Conservation (phyloP, 2,888 invertebrate species). For the Phortica magna region DNA sequence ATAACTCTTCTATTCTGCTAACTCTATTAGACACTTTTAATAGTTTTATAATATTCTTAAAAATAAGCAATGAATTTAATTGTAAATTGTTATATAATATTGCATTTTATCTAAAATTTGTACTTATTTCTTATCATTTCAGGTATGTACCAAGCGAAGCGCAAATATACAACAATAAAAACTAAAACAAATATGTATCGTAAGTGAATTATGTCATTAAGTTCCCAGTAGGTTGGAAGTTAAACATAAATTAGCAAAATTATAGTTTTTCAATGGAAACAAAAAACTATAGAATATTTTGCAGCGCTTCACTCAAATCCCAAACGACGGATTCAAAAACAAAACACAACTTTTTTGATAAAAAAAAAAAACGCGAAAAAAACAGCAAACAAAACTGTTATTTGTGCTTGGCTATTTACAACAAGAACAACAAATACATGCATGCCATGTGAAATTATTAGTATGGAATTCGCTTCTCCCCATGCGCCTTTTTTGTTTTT, state of each 20-base stretch:
- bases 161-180: not conserved
- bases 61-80: not conserved
- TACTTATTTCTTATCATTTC: slow-evolving; percentile 21
- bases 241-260: slow-evolving; percentile 11
- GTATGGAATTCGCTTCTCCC: no score
- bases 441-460: not conserved
- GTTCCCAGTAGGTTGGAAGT: not conserved
- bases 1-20: no score
- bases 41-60: not conserved
- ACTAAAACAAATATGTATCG: not conserved
- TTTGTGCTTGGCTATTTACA: not conserved
- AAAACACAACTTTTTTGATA: slow-evolving; percentile 4
- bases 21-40: no score
- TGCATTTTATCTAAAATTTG: not conserved
- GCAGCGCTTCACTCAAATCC: not conserved
- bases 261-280: not conserved
- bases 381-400: not conserved
- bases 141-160: slow-evolving; percentile 14
- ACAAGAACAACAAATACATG: not conserved
- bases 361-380: not conserved
- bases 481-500: no score
- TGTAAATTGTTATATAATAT: no score
- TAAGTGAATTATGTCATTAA: slow-evolving; percentile 11
- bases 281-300: not conserved
- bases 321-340: slow-evolving; percentile 18